phyloP scores from a whole-genome alignment of 2,113 vertebrate species.

The Nanorana parkeri region DNA sequence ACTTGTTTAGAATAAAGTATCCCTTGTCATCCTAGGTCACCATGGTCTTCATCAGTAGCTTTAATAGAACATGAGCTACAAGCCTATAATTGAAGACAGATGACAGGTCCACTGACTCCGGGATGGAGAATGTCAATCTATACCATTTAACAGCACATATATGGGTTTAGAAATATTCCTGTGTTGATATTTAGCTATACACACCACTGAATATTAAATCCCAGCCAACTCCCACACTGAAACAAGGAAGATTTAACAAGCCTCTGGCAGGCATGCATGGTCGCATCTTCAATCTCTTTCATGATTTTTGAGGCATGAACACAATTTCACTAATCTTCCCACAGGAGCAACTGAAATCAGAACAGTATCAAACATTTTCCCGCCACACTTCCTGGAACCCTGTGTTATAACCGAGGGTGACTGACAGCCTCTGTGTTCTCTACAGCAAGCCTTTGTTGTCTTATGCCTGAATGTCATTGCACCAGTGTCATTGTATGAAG shows the following conservation, averaged over 20 bases:
- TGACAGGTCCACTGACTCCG: not conserved
- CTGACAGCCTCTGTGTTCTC: slow-evolving; percentile 32
- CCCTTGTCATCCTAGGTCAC: too few species aligned
- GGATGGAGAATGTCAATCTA: not conserved
- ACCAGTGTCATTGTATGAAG: not conserved
- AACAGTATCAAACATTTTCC: slow-evolving; percentile 23
- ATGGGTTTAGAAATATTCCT: not conserved
- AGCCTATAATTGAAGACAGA: too few species aligned
- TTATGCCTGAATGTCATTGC: not conserved
- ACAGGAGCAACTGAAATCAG: slow-evolving; percentile 32
- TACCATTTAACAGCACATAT: not conserved
- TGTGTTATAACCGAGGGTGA: slow-evolving; percentile 27
- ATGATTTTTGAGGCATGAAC: slow-evolving; percentile 42
- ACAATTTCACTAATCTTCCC: slow-evolving; percentile 46
- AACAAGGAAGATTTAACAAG: slow-evolving; percentile 41
- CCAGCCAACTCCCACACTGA: slow-evolving; percentile 17
- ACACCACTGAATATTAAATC: slow-evolving; percentile 11
- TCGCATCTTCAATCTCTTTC: slow-evolving; percentile 38
- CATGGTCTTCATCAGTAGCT: too few species aligned
- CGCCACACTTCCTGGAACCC: not conserved
- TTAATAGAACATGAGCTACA: too few species aligned
- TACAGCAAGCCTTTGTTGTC: not conserved
- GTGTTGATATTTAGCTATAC: not conserved
- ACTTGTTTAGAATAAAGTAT: too few species aligned
- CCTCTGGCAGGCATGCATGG: slow-evolving; percentile 28